These are phyloP conservation scores for Corythornis leucogaster DNA, from an alignment of 2,797 vertebrate genomes.

Conservation along the genomic window DNA sequence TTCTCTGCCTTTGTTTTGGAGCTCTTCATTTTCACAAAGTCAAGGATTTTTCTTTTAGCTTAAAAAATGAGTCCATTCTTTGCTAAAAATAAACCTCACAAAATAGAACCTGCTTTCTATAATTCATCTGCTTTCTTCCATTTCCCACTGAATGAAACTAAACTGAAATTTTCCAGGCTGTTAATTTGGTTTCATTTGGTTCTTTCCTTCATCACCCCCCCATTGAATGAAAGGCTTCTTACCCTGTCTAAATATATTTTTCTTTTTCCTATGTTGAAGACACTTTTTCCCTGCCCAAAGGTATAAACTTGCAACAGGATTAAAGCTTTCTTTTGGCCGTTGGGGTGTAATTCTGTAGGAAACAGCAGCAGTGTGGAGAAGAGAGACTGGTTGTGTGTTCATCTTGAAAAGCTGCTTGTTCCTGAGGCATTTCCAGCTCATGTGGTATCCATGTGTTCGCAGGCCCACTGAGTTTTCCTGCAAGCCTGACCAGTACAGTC, in stretches of 20 bases:
- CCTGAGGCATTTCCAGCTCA: background rate
- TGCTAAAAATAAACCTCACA: conserved; percentile 50
- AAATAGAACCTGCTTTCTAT: conserved; percentile 49
- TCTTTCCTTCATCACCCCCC: background rate
- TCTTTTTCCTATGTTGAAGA: background rate
- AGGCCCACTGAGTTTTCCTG: background rate
- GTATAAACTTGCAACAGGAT: conserved; percentile 11
- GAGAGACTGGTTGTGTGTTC: background rate
- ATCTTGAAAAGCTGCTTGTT: background rate
- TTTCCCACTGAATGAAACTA: background rate
- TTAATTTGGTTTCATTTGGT: conserved; percentile 36
- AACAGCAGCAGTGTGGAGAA: background rate
- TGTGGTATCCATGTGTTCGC: background rate
- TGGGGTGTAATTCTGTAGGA: background rate
- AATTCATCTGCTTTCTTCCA: conserved; percentile 34
- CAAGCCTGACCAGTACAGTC: background rate
- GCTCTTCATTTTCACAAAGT: background rate
- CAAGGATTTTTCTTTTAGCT: background rate
- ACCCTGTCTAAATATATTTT: background rate
- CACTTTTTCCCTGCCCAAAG: background rate
- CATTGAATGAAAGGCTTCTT: background rate
- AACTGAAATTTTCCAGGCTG: conserved; percentile 33
- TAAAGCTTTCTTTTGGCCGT: background rate
- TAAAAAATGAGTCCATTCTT: conserved; percentile 22
- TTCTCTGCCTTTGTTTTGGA: background rate